Evolutionary conservation across 2,797 vertebrate species (phyloP), one percentile per base, ranked within the genome.

Genomic region (Natrix natrix): DNA sequence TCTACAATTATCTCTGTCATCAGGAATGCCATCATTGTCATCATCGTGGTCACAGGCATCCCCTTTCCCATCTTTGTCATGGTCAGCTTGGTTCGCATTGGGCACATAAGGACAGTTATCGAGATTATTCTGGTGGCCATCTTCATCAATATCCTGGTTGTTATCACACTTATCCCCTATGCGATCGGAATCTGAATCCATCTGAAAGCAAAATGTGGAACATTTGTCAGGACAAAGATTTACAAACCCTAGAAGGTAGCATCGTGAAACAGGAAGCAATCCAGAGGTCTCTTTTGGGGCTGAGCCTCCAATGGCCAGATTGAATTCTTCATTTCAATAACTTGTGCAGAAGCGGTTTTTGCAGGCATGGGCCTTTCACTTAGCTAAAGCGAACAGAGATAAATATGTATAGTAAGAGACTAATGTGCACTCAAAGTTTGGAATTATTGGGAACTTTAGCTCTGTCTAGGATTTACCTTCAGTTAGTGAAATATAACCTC

Each of bases 51-150:
- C 99, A 63, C 99, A 99, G 93, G 98, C 99, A 11, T 99, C 99
- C 59, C 99, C 99, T 97, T 99, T 99, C 95, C 99, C 99, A 37
- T 99, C 99, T 93, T 99, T 99, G 96, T 99, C 99, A 1, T 99
- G 99, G 96, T 99, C 99, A 2, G 98, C 99, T 97, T 99, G 99
- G 97, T 99, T 99, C 94, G 99, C 98, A 37, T 99, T 99, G 74
- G 99, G 96, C 94, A 99, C 99, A 87, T 99, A 99, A 32, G 99
- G 99, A 91, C 99, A 99, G 96, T 99, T 99, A 98, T 99, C 99
- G 96, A 99, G 97, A 94, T 99, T 99, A 98, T 99, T 99, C 97
- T 99, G 99, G 97, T 99, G 99, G 57, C 99, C 99, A 4, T 99
- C 99, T 95, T 99, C 99, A 57, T 99, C 99, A 94, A 99, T 99